Evolutionary conservation across 1,140 invertebrate species (phyloP), one percentile per base, ranked within the genome.

Genomic region (Cherax destructor): DNA sequence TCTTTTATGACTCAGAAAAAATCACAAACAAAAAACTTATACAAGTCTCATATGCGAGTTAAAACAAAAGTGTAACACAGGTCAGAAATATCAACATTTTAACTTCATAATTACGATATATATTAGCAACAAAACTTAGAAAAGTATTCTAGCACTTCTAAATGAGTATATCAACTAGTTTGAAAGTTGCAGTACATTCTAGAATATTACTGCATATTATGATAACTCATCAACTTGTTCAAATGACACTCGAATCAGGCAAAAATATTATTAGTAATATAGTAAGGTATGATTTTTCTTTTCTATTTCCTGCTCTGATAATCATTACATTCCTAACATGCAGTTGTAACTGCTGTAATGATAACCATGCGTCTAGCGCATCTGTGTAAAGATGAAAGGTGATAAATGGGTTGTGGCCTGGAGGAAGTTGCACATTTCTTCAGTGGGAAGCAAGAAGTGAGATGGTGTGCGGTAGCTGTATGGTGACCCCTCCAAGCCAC

Each of bases 31-130:
- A 77, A 80, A 83, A 83, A n/a, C 72, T 78, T 16, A 61, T 21
- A n/a, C n/a, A 76, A 79, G 74, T 59, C 72, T 78, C 56, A 65
- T 30, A 30, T 47, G 30, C 1, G 6, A 18, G 30, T 61, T 41
- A 56, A 61, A 78, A 79, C 21, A 87, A 61, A n/a, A 79, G 47
- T 47, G 49, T 16, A 86, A 78, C n/a, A 87, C 30, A 56, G 18
- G 59, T 80, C 74, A 91, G 89, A 91, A 91, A 91, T 91, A 91
- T 91, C 89, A 91, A 69, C 79, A 91, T 89, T 76, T 47, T 83
- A 41, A 21, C 41, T 16, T 77, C 21, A 89, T 83, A 69, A 16
- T 61, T 88, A 88, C n/a, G 21, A 21, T 81, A 69, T 74, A 56
- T 59, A 69, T 52, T 76, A 80, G 41, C 56, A 50, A 88, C 13